Base-by-base conservation (phyloP, 1,140 invertebrate genomes). In the Hylyphantes graminicola region DNA sequence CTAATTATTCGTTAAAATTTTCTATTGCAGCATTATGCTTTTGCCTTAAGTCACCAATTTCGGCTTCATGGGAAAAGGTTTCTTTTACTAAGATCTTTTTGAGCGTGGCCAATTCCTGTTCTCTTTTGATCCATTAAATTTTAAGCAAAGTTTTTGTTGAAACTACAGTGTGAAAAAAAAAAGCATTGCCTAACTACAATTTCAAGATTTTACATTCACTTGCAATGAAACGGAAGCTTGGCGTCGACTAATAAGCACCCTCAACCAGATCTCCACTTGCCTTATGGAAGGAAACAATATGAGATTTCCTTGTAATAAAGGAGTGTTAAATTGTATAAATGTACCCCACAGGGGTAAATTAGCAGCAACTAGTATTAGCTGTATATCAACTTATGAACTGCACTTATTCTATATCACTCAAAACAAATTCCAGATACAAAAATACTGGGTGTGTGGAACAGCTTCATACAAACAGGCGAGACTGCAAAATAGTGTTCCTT, bases 301-400 rank as follows among this genome's bases (percentile, higher is more conserved):
- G n/a, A n/a, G n/a, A n/a, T n/a, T n/a, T 74, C 12, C 75, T 83
- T 72, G 70, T 83, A 74, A 65, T 83, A 83, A 83, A 83, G 80
- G 80, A 83, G 70, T 74, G 57, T 75, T 70, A 65, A 59, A 65
- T 57, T 59, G 50, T 74, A 83, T 65, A 83, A 65, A 83, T 75
- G 75, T 83, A 83, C 80, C 80, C 80, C 80, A 83, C 68, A 83
- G 80, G 80, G 80, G 80, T 83, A 83, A 83, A 83, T 83, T 63
- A 83, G 80, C 80, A 83, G 80, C 80, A 83, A 83, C 80, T 83
- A 75, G 80, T 63, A 74, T 75, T 83, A 83, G 50, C 80, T 83
- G 70, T 75, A 48, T 74, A 54, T 50, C 55, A 83, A 83, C 51
- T 74, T 74, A 83, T 83, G 70, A 65, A 53, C 50, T 74, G 80